phyloP scores from a whole-genome alignment of 1,140 invertebrate species.

The Heliconius himera region DNA sequence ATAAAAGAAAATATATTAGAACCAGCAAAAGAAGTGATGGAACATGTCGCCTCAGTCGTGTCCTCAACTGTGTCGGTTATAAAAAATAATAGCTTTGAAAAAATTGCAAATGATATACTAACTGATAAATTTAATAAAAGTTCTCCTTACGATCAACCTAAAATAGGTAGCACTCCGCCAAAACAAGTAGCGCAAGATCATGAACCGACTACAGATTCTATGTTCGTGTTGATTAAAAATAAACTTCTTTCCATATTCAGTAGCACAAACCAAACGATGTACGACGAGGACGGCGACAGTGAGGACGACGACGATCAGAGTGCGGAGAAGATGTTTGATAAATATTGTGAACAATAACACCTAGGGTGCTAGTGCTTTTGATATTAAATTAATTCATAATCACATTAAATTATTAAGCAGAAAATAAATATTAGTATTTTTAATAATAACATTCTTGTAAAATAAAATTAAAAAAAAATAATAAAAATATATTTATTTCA shows the following conservation, averaged over 20 bases:
- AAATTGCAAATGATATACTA: constrained; percentile 38
- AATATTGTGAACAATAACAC: constrained; percentile 33
- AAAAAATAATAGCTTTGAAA: constrained; percentile 24
- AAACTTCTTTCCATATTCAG: constrained; percentile 58
- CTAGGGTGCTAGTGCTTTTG: background rate
- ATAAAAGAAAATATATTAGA: constrained; percentile 26
- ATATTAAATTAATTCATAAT: background rate
- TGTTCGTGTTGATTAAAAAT: constrained; percentile 52
- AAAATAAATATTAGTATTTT: background rate
- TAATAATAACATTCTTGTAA: too few relatives aligned
- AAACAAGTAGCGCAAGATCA: constrained; percentile 34
- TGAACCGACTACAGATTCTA: constrained; percentile 35
- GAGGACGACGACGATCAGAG: constrained; percentile 32
- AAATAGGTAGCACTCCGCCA: constrained; percentile 20
- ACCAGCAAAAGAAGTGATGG: constrained; percentile 17
- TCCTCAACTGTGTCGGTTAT: constrained; percentile 27
- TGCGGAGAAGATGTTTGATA: constrained; percentile 30
- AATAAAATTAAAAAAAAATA: too few relatives aligned
- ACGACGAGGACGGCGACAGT: constrained; percentile 31
- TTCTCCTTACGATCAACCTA: constrained; percentile 39
- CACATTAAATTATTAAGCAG: background rate
- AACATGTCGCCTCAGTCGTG: constrained; percentile 28
- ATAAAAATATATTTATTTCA: too few relatives aligned
- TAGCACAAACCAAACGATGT: constrained; percentile 25
- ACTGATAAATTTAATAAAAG: constrained; percentile 39